Evolutionary conservation across 2,113 vertebrate species (phyloP).

Genomic region (Bothrops jararaca): DNA sequence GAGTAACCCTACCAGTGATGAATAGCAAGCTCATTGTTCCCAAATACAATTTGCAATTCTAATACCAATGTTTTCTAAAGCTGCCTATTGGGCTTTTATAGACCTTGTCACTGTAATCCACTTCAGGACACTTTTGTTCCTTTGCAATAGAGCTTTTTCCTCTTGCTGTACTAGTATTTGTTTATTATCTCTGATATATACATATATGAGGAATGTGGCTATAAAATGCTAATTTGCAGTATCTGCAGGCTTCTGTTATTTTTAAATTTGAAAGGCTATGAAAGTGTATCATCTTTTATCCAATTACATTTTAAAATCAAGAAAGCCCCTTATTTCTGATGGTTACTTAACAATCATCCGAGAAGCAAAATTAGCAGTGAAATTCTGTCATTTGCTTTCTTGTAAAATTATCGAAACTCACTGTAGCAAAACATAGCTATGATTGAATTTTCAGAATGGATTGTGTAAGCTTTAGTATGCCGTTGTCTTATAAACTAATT

Average conservation of each 20-base stretch:
- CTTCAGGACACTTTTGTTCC: not conserved
- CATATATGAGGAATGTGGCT: not conserved
- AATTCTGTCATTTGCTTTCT: not conserved
- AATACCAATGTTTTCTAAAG: constrained; percentile 14
- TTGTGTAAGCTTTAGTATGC: not conserved
- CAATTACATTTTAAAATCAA: not conserved
- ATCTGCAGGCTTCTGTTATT: not conserved
- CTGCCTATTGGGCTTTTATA: not conserved
- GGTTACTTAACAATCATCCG: not conserved
- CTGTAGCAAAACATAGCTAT: not conserved
- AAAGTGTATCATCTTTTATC: not conserved
- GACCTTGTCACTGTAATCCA: not conserved
- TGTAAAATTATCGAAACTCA: not conserved
- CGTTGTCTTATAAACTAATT: not conserved
- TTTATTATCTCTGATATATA: not conserved
- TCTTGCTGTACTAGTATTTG: not conserved
- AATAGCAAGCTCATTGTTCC: constrained; percentile 12
- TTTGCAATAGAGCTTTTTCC: not conserved
- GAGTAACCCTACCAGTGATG: constrained; percentile 4
- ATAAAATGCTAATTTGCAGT: not conserved
- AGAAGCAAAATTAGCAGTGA: not conserved
- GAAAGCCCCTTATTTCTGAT: not conserved
- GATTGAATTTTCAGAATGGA: not conserved
- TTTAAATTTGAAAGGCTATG: not conserved
- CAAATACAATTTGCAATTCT: constrained; percentile 27